Conservation (phyloP, 2,888 invertebrate species). For the Idaea straminata region DNA sequence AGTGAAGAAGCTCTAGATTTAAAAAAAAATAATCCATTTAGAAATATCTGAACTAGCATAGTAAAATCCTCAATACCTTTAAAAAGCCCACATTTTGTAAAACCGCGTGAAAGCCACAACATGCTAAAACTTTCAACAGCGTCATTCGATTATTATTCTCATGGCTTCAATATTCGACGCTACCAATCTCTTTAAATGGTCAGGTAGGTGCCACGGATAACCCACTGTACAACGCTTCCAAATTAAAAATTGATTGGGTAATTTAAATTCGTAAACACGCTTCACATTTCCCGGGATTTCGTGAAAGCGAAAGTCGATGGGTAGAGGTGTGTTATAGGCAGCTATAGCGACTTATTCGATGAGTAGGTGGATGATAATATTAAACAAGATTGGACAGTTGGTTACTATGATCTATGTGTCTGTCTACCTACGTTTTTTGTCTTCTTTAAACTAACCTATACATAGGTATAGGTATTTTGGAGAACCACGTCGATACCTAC, state of each 20-base stretch:
- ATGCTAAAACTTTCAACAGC: constrained; percentile 1
- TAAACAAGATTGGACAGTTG: not conserved
- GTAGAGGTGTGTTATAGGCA: constrained; percentile 35
- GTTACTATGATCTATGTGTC: not conserved
- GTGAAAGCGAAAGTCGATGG: constrained; percentile 36
- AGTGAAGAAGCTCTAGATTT: too few relatives aligned
- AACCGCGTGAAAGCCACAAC: not conserved
- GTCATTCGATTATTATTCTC: not conserved
- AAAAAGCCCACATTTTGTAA: not conserved
- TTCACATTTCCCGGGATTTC: constrained; percentile 43
- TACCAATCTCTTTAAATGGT: constrained; percentile 1
- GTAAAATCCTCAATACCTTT: not conserved
- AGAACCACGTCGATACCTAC: too few relatives aligned
- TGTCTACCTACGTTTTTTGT: too few relatives aligned
- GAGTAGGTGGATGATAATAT: not conserved
- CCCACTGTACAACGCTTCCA: constrained; percentile 35
- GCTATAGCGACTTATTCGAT: not conserved
- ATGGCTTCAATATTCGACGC: constrained; percentile 2
- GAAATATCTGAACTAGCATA: too few relatives aligned
- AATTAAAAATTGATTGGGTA: constrained; percentile 71
- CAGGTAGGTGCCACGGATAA: constrained; percentile 23
- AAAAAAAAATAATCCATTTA: too few relatives aligned
- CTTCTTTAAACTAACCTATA: too few relatives aligned
- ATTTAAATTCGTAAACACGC: constrained; percentile 73
- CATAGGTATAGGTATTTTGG: too few relatives aligned